Evolutionary conservation across 2,797 vertebrate genomes (phyloP), one percentile per base, ranked within the genome.

Genomic region (Chloroceryle amazona): DNA sequence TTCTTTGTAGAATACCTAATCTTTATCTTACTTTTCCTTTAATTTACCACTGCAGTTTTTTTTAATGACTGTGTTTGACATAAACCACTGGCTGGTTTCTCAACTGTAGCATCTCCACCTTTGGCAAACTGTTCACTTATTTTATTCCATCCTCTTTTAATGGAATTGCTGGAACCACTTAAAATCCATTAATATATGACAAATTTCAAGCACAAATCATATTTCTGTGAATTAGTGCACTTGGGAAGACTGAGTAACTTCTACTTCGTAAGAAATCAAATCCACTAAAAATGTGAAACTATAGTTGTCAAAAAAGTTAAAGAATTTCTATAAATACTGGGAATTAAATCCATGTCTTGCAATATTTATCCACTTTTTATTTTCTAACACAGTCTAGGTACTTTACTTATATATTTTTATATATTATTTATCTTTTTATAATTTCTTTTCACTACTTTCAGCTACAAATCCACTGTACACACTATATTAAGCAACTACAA

Each of bases 91-190:
- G 47, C 87, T 94, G n/a, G 13, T 37, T 92, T 96, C 96, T 94
- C 91, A 93, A 95, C 35, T 71, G 72, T 90, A 76, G 66, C 28
- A 68, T 96, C 92, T 96, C 90, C 88, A 90, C 95, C 91, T 96
- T 95, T 88, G 86, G 89, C 93, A 82, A 95, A 95, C 66, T 39
- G 33, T 87, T 73, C 93, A 37, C 76, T 95, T 82, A 58, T 75
- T 75, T 85, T 90, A 57, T 75, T 95, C 81, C 68, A 31, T 73
- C 49, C 58, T 51, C 10, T 78, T 93, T 88, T 97, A 97, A 97
- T 97, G 94, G 96, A 96, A 86, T 67, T 78, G 86, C 88, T 98
- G 97, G 97, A 97, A 96, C 76, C 70, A 82, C 92, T 97, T 96
- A 89, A 93, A 65, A 83, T 89, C 94, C 93, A 89, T 95, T 96